Percentiles rank a stretch among this genome's conserved stretches.
phyloP scores from a whole-genome alignment of 2,113 vertebrate genomes.

The Puntigrus tetrazona region DNA sequence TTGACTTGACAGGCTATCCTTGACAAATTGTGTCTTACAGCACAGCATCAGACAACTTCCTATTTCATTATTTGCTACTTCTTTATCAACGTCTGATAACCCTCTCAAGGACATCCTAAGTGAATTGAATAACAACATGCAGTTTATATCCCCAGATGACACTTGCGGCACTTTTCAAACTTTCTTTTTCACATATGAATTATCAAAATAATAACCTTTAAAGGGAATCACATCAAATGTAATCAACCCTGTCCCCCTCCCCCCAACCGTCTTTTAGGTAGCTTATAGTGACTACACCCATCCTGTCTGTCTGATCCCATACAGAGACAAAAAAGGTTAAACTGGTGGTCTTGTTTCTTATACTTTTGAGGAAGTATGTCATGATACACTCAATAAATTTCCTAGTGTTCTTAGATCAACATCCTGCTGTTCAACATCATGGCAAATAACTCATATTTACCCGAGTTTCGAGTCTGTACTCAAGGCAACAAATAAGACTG shows the following conservation, averaged over 20 bases:
- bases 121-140: neutral
- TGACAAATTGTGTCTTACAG: conserved; percentile 9
- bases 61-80: conserved; percentile 13
- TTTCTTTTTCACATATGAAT: neutral
- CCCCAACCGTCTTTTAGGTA: neutral
- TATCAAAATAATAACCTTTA: neutral
- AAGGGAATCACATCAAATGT: no score
- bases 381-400: neutral
- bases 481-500: neutral
- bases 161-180: neutral
- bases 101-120: conserved; percentile 7
- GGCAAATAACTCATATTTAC: neutral
- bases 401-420: neutral
- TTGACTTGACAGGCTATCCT: no score
- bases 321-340: conserved; percentile 1
- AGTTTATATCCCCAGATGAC: neutral
- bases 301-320: conserved; percentile 11
- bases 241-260: no score
- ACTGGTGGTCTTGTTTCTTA: neutral
- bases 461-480: neutral
- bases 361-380: conserved; percentile 11
- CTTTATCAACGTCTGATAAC: conserved; percentile 27
- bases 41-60: neutral
- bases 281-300: conserved; percentile 17
- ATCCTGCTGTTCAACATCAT: neutral